Base-by-base conservation (phyloP, 1,140 invertebrate genomes). In the Probaryconus sp. region DNA sequence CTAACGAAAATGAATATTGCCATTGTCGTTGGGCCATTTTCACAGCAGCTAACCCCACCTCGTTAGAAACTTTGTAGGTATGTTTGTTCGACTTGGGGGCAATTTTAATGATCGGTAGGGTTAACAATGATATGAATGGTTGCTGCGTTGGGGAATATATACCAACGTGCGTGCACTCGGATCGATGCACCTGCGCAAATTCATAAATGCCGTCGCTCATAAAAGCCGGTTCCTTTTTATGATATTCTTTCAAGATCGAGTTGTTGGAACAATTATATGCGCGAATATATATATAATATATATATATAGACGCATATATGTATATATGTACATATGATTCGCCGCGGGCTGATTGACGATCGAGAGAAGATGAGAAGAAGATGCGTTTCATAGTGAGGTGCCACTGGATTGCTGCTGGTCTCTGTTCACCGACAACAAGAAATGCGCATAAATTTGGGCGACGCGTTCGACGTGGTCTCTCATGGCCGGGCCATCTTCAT, bases 361-460 rank as follows among this genome's bases (percentile, higher is more conserved):
- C 69, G 69, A 38, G 40, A 37, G 50, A 48, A 33, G 30, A 28
- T 42, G 55, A 21, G 50, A 20, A 50, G 40, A 16, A 42, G 31
- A 6, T 18, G 43, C n/a, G 42, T 28, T 26, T n/a, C 9, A n/a
- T n/a, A n/a, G n/a, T n/a, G 28, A 30, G 3, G 28, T n/a, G 2
- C 6, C 10, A 21, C 40, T 16, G 17, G 24, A 42, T 31, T 42
- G 64, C 7, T 10, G 26, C 42, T 1, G 40, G 40, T 16, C 31
- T 14, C 40, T n/a, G n/a, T n/a, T n/a, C n/a, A n/a, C n/a, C n/a
- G n/a, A 47, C 11, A 60, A 61, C 53, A 40, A 43, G 75, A 74
- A 81, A 70, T 69, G 76, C 78, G 80, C 80, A 83, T 82, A 82
- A 83, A 83, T 83, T 81, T 83, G 76, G 81, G 71, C 64, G 68